Evolutionary conservation across 1,140 invertebrate genomes (phyloP), one percentile per base, ranked within the genome.

Genomic region (Lepidurus couesii): DNA sequence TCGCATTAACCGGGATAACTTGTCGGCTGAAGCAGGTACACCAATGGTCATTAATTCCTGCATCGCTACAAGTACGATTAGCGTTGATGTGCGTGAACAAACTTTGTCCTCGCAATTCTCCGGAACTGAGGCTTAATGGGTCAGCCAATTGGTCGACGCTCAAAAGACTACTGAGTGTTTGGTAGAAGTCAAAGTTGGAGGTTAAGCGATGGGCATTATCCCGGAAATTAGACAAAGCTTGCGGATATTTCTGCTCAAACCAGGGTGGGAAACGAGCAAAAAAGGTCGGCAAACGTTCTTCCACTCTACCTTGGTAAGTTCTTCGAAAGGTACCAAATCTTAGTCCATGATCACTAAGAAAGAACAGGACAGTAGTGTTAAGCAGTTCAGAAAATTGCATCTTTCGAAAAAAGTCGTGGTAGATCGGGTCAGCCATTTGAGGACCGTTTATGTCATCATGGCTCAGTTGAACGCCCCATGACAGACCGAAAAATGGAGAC

Each of bases 151-250:
- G 45, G 45, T 5, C 45, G 45, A 47, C 45, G 45, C 16, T 47
- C 16, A 47, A 1, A 1, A 47, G 16, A 47, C 45, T 47, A 16
- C 45, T 85, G 8, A 94, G 84, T 0, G 92, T 92, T 75, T 89
- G 87, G 85, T 94, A 88, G 79, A 95, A 86, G 83, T 96, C 93
- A 85, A 95, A 96, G 0, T 94, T 94, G 0, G 93, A 93, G 0
- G 90, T 90, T 16, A 97, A 85, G 4, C 89, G 88, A 43, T 91
- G 84, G 1, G 88, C 85, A 82, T 96, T 96, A 1, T 84, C 86
- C 53, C 88, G 81, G 7, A 89, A 78, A 81, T 85, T 87, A 43
- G 81, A 73, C 24, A 80, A 75, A 16, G 86, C 78, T 11, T 81
- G 24, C 1, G 84, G 83, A 80, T 87, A 86, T 80, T 84, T 83